A percentile compares a stretch with the other conserved stretches of the same genome.
These are phyloP conservation scores for Gymnarchus niloticus DNA, from an alignment of 2,113 vertebrate species.

Conservation along the genomic window DNA sequence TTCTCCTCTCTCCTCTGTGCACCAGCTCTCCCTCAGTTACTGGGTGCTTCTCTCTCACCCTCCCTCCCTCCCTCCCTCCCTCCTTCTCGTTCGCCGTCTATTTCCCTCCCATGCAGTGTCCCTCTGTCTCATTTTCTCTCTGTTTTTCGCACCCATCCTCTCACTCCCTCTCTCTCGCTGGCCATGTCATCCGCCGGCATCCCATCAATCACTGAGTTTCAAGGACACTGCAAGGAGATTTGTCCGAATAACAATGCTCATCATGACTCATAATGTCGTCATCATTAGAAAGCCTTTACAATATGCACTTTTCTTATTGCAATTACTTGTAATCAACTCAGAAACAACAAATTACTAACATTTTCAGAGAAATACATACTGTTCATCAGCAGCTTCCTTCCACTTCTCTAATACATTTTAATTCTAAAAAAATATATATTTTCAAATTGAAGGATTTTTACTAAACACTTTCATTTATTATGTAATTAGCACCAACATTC, in stretches of 20 bases:
- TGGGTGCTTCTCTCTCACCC: background rate
- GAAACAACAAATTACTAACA: background rate
- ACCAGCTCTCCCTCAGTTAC: background rate
- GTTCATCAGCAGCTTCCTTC: too few relatives aligned
- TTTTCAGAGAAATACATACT: background rate
- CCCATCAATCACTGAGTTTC: constrained; percentile 13
- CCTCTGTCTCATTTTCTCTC: background rate
- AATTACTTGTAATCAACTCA: background rate
- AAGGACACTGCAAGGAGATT: constrained; percentile 14
- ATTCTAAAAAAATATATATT: background rate
- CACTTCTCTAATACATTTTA: too few relatives aligned
- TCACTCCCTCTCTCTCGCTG: background rate
- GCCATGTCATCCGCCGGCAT: background rate
- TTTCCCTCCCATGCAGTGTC: constrained; percentile 44
- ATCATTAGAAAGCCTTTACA: background rate
- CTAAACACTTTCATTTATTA: background rate
- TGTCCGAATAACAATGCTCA: background rate
- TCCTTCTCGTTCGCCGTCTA: constrained; percentile 30
- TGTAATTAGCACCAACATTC: background rate
- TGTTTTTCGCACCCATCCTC: background rate
- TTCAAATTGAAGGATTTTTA: background rate
- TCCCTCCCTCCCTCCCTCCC: constrained; percentile 25
- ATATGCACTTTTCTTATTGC: background rate
- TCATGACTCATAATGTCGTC: too few relatives aligned
- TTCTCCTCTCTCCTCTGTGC: background rate